A percentile compares a stretch with the other conserved stretches of the same genome.
phyloP scores from a whole-genome alignment of 1,140 invertebrate species.

The Drosophila baimaii region DNA sequence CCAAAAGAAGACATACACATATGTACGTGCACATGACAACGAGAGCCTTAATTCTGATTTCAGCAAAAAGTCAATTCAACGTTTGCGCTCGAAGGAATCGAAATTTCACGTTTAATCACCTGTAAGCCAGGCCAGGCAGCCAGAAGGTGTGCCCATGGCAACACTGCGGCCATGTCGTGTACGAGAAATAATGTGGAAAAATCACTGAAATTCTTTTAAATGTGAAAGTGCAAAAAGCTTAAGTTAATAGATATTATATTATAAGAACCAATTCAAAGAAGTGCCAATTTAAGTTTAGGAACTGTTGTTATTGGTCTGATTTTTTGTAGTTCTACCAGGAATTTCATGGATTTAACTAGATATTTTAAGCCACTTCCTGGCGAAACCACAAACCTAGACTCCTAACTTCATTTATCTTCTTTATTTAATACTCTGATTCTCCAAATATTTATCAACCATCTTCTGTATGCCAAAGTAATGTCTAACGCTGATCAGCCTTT shows the following conservation, averaged over 20 bases:
- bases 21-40: constrained; percentile 39
- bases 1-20: constrained; percentile 8
- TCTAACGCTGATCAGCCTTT: neutral
- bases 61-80: constrained; percentile 70
- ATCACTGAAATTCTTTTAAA: neutral
- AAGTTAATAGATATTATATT: neutral
- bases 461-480: neutral
- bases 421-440: neutral
- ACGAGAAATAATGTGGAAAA: neutral
- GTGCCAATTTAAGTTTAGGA: no score
- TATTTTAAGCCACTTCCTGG: neutral
- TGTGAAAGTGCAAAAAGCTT: neutral
- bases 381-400: neutral
- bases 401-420: neutral
- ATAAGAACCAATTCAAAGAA: neutral
- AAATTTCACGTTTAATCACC: constrained; percentile 68
- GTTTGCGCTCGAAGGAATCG: constrained; percentile 40
- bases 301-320: neutral
- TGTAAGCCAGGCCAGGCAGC: constrained; percentile 49
- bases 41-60: constrained; percentile 28
- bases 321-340: neutral
- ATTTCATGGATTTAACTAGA: neutral
- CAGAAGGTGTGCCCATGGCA: constrained; percentile 11
- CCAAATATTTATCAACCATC: neutral
- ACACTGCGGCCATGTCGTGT: constrained; percentile 13